A percentile compares a stretch with the other conserved stretches of the same genome.
Conservation (phyloP, 2,888 invertebrate genomes). For the Ariolimax columbianus region DNA sequence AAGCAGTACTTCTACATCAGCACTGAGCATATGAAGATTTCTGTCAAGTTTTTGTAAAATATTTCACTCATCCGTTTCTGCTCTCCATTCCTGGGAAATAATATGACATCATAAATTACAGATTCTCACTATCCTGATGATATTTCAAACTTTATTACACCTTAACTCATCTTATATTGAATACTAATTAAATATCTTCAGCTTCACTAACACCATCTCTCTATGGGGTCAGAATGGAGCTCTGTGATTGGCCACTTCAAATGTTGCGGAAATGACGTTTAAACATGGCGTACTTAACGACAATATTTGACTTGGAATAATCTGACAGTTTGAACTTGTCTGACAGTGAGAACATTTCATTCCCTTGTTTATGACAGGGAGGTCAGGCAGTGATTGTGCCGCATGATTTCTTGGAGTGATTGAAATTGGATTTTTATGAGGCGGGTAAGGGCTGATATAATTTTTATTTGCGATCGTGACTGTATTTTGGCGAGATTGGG, state of each 20-base stretch:
- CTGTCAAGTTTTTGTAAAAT: too few species aligned
- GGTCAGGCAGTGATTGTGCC: neutral
- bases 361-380: neutral
- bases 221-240: neutral
- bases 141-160: slow-evolving; percentile 3
- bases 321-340: slow-evolving; percentile 3
- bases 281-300: slow-evolving; percentile 26
- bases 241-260: slow-evolving; percentile 6
- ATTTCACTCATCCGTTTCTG: too few species aligned
- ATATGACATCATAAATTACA: slow-evolving; percentile 11
- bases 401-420: slow-evolving; percentile 6
- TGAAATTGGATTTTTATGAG: neutral
- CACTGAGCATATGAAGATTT: too few species aligned
- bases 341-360: neutral
- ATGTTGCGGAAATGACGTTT: slow-evolving; percentile 16
- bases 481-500: too few species aligned
- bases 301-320: neutral
- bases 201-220: neutral
- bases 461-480: too few species aligned
- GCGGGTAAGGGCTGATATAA: too few species aligned
- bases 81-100: too few species aligned
- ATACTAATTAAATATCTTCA: neutral
- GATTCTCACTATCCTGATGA: neutral
- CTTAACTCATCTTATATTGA: slow-evolving; percentile 19
- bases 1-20: too few species aligned